Conservation (phyloP, 2,888 invertebrate genomes). For the Aphidius colemani region DNA sequence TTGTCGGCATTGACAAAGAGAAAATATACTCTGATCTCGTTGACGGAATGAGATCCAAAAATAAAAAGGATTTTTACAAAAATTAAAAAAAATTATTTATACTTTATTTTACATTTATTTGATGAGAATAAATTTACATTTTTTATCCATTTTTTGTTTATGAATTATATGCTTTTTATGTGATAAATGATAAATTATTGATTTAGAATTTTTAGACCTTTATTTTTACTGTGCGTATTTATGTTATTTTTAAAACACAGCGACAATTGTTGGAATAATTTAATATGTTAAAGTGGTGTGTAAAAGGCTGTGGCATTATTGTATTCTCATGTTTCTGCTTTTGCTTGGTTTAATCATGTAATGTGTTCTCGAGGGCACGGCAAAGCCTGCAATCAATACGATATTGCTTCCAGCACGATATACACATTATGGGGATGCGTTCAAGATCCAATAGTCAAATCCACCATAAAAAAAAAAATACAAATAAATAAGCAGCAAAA, state of each 20-base stretch:
- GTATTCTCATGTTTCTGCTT: conserved; percentile 39
- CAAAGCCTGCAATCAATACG: conserved; percentile 57
- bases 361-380: conserved; percentile 54
- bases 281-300: conserved; percentile 60
- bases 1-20: conserved; percentile 28
- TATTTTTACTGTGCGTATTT: no score
- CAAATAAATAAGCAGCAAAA: no score
- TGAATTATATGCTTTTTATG: no score
- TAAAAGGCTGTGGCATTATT: conserved; percentile 45
- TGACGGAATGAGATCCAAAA: conserved; percentile 11
- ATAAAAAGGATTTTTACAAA: no score
- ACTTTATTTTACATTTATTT: no score
- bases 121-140: no score
- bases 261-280: conserved; percentile 53
- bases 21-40: conserved; percentile 35
- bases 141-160: no score
- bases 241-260: no score
- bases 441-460: conserved; percentile 47
- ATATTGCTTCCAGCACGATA: conserved; percentile 55
- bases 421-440: conserved; percentile 44
- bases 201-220: no score
- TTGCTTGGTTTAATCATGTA: conserved; percentile 60
- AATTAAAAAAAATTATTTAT: no score
- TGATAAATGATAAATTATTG: no score
- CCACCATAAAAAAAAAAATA: neutral